Conservation (phyloP, 2,888 invertebrate species). For the Pollenia amentaria region DNA sequence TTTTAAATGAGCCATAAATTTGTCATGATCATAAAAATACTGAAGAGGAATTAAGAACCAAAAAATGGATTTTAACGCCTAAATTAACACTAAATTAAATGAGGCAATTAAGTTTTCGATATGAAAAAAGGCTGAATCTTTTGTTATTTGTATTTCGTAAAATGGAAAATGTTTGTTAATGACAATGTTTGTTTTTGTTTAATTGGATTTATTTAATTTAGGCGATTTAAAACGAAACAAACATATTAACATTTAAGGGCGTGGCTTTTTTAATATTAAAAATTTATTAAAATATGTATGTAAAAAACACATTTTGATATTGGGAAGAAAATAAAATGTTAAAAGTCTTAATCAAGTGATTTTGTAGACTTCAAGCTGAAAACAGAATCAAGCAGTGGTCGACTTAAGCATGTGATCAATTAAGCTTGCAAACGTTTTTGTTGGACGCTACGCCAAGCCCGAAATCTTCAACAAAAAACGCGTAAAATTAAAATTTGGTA, state of each 20-base stretch:
- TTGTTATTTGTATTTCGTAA: constrained; percentile 7
- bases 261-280: not conserved
- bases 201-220: constrained; percentile 6
- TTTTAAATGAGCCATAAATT: constrained; percentile 68
- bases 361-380: too few species aligned
- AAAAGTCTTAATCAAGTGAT: too few species aligned
- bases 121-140: constrained; percentile 1
- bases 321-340: too few species aligned
- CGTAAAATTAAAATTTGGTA: too few species aligned
- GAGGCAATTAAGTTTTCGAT: constrained; percentile 51
- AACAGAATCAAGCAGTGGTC: too few species aligned
- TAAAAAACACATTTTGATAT: too few species aligned
- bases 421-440: too few species aligned
- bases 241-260: not conserved
- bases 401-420: too few species aligned
- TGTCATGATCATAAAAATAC: constrained; percentile 60
- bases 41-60: constrained; percentile 52
- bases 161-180: constrained; percentile 49
- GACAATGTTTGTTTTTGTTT: constrained; percentile 4
- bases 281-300: too few species aligned
- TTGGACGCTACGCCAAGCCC: too few species aligned
- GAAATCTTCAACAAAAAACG: too few species aligned
- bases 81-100: constrained; percentile 69
- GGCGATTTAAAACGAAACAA: not conserved
- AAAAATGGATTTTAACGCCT: constrained; percentile 65